Evolutionary conservation across 30 jellyfish, hydroid and myxozoan species (phyloP).

Genomic region (Aurelia coerulea): DNA sequence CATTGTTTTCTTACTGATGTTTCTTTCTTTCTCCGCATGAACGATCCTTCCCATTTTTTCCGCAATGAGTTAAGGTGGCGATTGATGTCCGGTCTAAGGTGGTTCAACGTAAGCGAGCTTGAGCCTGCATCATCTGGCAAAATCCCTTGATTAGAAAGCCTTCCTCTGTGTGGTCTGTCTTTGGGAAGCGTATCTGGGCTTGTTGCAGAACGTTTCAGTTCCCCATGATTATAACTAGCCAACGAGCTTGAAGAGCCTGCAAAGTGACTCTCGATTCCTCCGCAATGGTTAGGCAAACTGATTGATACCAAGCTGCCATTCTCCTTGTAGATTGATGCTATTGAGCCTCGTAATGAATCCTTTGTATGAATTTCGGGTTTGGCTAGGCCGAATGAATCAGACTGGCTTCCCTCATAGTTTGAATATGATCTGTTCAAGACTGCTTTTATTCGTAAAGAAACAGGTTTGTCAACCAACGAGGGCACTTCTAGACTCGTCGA

Average conservation of each 20-base stretch:
- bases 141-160: background rate
- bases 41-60: constrained; percentile 4
- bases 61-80: constrained; percentile 45
- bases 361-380: background rate
- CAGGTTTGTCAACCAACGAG: constrained; percentile 3
- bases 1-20: constrained; percentile 33
- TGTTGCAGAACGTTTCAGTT: background rate
- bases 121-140: background rate
- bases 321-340: no score
- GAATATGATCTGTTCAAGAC: constrained; percentile 31
- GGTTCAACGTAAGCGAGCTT: background rate
- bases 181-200: constrained; percentile 10
- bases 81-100: constrained; percentile 4
- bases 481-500: constrained; percentile 15
- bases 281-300: no score
- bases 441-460: constrained; percentile 27
- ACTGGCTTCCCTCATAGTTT: constrained; percentile 39
- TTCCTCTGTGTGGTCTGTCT: background rate
- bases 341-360: no score
- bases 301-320: no score
- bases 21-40: constrained; percentile 11
- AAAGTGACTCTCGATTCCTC: no score
- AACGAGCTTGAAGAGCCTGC: no score
- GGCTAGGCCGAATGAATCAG: constrained; percentile 23
- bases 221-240: background rate